Conservation (phyloP, 1,140 invertebrate species). For the Neodiprion lecontei region DNA sequence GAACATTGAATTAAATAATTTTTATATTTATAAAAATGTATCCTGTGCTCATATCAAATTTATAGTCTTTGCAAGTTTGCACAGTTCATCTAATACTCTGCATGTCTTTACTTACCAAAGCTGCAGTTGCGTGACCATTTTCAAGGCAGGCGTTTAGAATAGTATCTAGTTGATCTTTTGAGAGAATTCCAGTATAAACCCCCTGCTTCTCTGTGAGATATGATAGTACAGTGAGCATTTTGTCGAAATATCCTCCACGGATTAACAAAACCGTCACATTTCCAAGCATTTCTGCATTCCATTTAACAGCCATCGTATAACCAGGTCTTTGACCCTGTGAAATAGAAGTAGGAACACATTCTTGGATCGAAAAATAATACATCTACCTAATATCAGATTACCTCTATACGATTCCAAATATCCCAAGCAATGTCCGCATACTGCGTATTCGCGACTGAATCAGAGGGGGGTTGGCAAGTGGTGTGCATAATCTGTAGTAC, state of each 20-base stretch:
- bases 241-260: slow-evolving; percentile 33
- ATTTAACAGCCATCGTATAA: slow-evolving; percentile 5
- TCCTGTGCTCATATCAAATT: background rate
- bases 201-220: slow-evolving; percentile 24
- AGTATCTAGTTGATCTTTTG: slow-evolving; percentile 22
- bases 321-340: slow-evolving; percentile 21
- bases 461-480: background rate
- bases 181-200: slow-evolving; percentile 28
- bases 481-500: slow-evolving; percentile 64
- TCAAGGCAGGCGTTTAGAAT: slow-evolving; percentile 39
- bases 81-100: background rate
- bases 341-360: slow-evolving; percentile 17
- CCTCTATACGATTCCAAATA: slow-evolving; percentile 36
- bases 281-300: slow-evolving; percentile 15
- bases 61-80: too few species aligned
- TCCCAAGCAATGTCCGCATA: slow-evolving; percentile 37
- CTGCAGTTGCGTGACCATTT: slow-evolving; percentile 22
- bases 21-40: background rate
- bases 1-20: background rate
- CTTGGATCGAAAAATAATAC: slow-evolving; percentile 10
- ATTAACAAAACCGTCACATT: slow-evolving; percentile 36
- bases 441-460: slow-evolving; percentile 25
- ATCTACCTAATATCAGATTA: slow-evolving; percentile 25
- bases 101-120: slow-evolving; percentile 41
- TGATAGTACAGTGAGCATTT: slow-evolving; percentile 32